phyloP scores from a whole-genome alignment of 2,797 vertebrate genomes.

The Numenius phaeopus region DNA sequence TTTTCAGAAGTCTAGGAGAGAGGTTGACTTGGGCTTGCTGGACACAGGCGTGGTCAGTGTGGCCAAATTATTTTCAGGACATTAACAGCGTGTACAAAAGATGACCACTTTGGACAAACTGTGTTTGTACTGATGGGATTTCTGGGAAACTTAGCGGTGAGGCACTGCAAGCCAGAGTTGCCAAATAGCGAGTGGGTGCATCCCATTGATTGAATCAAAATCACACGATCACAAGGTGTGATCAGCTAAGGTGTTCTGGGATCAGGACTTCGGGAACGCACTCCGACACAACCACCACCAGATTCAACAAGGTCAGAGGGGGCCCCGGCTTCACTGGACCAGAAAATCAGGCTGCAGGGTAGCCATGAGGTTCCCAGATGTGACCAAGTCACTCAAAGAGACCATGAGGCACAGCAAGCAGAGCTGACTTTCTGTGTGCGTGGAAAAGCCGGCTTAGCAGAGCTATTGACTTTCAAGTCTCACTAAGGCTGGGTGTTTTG shows the following conservation, averaged over 20 bases:
- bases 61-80: background rate
- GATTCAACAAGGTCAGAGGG: background rate
- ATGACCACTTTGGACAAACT: background rate
- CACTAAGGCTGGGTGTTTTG: background rate
- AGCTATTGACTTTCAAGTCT: background rate
- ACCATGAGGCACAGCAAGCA: background rate
- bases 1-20: background rate
- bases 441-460: background rate
- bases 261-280: fast-evolving
- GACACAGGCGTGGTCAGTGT: background rate
- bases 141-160: background rate
- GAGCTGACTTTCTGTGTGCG: background rate
- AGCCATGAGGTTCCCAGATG: slow-evolving; percentile 50
- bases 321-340: background rate
- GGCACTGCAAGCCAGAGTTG: background rate
- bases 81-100: fast-evolving
- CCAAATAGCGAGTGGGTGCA: background rate
- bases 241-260: background rate
- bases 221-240: background rate
- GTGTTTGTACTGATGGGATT: background rate
- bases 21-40: background rate
- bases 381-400: slow-evolving; percentile 26
- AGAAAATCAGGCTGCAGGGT: slow-evolving; percentile 14
- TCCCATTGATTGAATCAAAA: background rate
- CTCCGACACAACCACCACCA: background rate